These are phyloP conservation scores for Microplitis deprimator DNA, from an alignment of 2,888 invertebrate genomes.

Conservation along the genomic window DNA sequence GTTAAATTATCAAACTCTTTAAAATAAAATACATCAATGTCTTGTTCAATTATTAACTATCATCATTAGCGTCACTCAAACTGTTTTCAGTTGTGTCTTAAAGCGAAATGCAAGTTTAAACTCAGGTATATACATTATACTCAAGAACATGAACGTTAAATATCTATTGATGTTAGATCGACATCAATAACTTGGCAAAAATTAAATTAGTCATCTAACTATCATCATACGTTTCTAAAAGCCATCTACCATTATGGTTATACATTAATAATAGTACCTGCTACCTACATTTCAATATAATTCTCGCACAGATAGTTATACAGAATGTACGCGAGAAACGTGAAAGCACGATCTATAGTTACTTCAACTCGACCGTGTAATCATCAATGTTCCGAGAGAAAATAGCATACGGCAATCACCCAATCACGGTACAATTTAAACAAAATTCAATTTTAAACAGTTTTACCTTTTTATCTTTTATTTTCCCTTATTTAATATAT, in stretches of 20 bases:
- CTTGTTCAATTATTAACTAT: neutral
- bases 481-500: neutral
- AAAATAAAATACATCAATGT: neutral
- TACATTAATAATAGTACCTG: neutral
- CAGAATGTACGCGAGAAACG: neutral
- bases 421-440: neutral
- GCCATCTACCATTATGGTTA: slow-evolving; percentile 9
- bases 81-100: neutral
- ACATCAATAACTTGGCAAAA: slow-evolving; percentile 47
- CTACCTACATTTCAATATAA: neutral
- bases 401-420: neutral
- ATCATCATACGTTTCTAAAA: slow-evolving; percentile 29
- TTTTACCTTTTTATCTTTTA: neutral
- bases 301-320: neutral
- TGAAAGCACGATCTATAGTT: neutral
- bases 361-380: neutral
- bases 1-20: neutral
- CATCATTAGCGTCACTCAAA: slow-evolving; percentile 4
- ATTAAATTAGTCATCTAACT: slow-evolving; percentile 47
- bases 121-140: neutral
- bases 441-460: neutral
- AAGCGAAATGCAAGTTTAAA: neutral
- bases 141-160: slow-evolving; percentile 27
- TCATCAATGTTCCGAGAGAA: neutral
- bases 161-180: slow-evolving; percentile 42